Percentiles rank a stretch among this genome's conserved stretches.
Evolutionary conservation across 2,888 invertebrate genomes (phyloP).

Genomic region (Lepidochrysops patricia): DNA sequence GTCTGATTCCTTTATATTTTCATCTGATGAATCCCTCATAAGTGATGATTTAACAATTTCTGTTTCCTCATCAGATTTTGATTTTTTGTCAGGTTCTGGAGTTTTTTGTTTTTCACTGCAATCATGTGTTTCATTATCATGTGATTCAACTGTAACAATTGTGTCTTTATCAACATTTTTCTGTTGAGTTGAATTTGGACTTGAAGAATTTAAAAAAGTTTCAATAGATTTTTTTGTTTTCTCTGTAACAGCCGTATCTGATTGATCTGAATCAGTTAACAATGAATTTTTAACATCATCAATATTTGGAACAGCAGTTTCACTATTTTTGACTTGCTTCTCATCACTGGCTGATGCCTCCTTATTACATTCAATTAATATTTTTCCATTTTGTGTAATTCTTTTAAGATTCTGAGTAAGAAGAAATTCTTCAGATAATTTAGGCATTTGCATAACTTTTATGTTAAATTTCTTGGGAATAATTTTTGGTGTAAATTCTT

Average conservation of each 20-base stretch:
- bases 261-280: constrained; percentile 33
- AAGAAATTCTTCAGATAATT: constrained; percentile 38
- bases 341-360: neutral
- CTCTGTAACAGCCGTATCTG: constrained; percentile 14
- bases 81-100: constrained; percentile 12
- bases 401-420: constrained; percentile 35
- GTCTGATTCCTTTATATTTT: constrained; percentile 25
- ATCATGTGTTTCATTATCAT: neutral
- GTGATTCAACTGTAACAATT: constrained; percentile 16
- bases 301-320: constrained; percentile 17
- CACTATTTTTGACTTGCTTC: constrained; percentile 17
- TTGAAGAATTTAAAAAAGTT: neutral
- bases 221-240: neutral
- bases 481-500: constrained; percentile 46
- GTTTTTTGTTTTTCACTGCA: constrained; percentile 15
- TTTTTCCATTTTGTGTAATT: constrained; percentile 35
- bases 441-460: constrained; percentile 39
- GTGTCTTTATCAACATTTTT: neutral
- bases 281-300: constrained; percentile 27
- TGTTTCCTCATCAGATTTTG: constrained; percentile 13
- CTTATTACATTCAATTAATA: constrained; percentile 32
- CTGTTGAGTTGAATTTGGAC: neutral
- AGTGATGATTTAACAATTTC: constrained; percentile 29
- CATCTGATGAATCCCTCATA: constrained; percentile 32
- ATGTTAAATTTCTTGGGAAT: constrained; percentile 44